A percentile compares a stretch with the other conserved stretches of the same genome.
Conservation (phyloP, 2,113 vertebrate species). For the Opisthocomus hoazin region DNA sequence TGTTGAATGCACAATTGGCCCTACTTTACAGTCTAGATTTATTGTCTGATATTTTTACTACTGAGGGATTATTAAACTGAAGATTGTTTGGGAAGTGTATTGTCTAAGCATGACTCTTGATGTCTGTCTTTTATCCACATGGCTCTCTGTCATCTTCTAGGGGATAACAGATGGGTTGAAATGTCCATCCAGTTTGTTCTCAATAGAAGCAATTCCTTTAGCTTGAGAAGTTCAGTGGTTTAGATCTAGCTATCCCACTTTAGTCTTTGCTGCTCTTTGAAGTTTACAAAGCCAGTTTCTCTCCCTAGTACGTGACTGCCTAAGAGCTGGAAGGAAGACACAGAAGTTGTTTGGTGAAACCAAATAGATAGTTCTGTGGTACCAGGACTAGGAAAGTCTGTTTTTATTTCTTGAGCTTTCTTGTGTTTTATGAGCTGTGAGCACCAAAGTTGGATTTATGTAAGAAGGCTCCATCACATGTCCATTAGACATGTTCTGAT, state of each 20-base stretch:
- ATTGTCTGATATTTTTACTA: neutral
- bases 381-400: neutral
- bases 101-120: neutral
- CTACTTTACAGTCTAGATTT: neutral
- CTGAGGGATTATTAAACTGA: neutral
- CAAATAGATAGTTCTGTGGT: neutral
- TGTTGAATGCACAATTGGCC: neutral
- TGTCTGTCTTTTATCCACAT: neutral
- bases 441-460: neutral
- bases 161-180: neutral
- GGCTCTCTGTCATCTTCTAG: neutral
- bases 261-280: neutral
- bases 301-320: rapidly evolving
- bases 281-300: neutral
- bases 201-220: neutral
- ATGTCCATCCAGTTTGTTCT: neutral
- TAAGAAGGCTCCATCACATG: neutral
- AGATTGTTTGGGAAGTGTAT: neutral
- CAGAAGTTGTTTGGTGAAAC: neutral
- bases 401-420: neutral
- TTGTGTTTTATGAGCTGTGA: neutral
- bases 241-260: neutral
- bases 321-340: neutral
- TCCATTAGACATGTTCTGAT: neutral
- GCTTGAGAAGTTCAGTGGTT: neutral